Conservation (phyloP, 2,888 invertebrate genomes). For the Cataglyphis rosenhaueri region DNA sequence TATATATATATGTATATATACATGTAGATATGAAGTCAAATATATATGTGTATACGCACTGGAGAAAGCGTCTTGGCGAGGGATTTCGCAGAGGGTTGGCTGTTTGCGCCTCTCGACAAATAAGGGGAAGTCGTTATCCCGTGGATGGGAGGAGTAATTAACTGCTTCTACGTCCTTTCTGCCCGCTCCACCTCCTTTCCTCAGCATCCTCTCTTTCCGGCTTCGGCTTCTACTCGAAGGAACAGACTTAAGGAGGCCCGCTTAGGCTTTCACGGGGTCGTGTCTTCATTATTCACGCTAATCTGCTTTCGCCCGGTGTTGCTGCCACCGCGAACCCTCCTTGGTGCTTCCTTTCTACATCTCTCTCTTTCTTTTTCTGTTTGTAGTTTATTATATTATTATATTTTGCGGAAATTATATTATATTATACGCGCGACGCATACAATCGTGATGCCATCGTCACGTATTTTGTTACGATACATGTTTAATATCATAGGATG, state of each 20-base stretch:
- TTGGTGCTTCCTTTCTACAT: conserved; percentile 40
- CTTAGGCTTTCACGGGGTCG: conserved; percentile 82
- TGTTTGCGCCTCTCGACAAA: conserved; percentile 84
- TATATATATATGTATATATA: neutral
- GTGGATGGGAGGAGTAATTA: conserved; percentile 82
- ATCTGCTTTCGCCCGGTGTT: conserved; percentile 81
- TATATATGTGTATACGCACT: conserved; percentile 55
- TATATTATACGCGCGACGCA: conserved; percentile 24
- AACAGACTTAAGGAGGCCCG: conserved; percentile 81
- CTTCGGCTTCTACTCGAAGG: conserved; percentile 81
- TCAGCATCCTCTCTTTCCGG: conserved; percentile 77
- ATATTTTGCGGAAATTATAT: conserved; percentile 43
- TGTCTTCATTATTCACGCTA: conserved; percentile 84
- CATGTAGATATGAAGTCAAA: conserved; percentile 17
- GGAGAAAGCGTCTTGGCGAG: conserved; percentile 72
- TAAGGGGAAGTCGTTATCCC: conserved; percentile 84
- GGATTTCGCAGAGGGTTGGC: conserved; percentile 79
- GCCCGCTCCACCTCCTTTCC: conserved; percentile 68
- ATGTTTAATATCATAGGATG: neutral
- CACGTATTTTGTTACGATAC: conserved; percentile 7
- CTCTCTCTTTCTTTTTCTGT: conserved; percentile 23
- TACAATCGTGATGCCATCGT: conserved; percentile 14
- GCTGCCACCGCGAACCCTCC: conserved; percentile 65
- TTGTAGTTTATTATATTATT: neutral
- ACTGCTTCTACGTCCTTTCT: conserved; percentile 79